Evolutionary conservation across 2,113 vertebrate species (phyloP).

Genomic region (Calypte anna): DNA sequence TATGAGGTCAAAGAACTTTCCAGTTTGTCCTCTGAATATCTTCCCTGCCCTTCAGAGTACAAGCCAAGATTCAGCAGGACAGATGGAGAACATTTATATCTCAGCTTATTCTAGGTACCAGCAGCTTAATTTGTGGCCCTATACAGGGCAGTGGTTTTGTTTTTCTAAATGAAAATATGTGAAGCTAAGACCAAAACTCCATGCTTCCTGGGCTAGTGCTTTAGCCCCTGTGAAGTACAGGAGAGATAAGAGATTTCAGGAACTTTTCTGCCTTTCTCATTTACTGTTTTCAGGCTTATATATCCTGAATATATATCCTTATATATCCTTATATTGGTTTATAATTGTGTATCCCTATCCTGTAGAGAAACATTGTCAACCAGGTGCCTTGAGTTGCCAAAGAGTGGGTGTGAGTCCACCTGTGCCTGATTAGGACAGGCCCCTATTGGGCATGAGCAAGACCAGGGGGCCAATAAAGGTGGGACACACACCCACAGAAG

Average conservation of each 20-base stretch:
- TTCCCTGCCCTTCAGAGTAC: neutral
- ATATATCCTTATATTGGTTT: neutral
- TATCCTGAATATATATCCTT: neutral
- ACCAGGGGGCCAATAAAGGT: no score
- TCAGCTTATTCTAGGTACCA: neutral
- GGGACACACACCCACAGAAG: no score
- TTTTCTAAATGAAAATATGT: neutral
- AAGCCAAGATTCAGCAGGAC: neutral
- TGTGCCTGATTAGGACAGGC: no score
- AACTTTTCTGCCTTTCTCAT: neutral
- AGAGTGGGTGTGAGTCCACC: no score
- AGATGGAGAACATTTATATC: neutral
- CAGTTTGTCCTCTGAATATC: neutral
- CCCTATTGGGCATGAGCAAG: no score
- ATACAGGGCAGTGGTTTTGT: neutral
- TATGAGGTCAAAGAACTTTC: neutral
- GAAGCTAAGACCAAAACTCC: neutral
- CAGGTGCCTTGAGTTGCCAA: no score
- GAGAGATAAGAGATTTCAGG: neutral
- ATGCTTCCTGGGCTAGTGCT: neutral
- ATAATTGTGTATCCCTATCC: neutral
- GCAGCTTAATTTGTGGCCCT: neutral
- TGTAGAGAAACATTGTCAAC: no score
- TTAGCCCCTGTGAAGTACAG: neutral
- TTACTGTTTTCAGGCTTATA: neutral